These are phyloP conservation scores for Lanius ludovicianus DNA, from an alignment of 2,113 vertebrate genomes.

Conservation along the genomic window DNA sequence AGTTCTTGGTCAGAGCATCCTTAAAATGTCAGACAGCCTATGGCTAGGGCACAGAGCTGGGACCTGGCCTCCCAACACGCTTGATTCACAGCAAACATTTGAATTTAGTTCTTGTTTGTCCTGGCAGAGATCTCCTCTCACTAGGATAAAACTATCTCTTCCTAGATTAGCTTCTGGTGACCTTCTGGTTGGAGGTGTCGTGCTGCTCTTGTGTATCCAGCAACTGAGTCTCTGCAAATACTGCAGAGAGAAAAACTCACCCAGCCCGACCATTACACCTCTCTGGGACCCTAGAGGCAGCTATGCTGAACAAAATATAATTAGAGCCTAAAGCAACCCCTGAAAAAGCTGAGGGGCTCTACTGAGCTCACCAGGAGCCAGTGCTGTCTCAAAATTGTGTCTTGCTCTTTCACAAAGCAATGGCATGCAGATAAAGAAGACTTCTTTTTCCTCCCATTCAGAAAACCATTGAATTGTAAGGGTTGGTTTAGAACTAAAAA, in stretches of 20 bases:
- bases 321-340: background rate
- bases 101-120: background rate
- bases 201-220: background rate
- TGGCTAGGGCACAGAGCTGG: background rate
- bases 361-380: background rate
- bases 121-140: background rate
- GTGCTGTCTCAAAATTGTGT: background rate
- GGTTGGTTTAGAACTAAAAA: background rate
- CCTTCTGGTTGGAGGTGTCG: background rate
- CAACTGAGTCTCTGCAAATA: background rate
- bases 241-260: background rate
- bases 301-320: fast-evolving
- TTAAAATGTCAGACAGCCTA: background rate
- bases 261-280: background rate
- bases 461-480: background rate
- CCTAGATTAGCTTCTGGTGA: background rate
- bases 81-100: background rate
- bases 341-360: background rate
- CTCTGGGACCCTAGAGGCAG: background rate
- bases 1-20: background rate
- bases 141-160: background rate
- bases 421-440: background rate
- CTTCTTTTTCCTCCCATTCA: background rate
- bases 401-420: background rate
- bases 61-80: background rate